Percentiles rank a stretch among this genome's conserved stretches.
These are phyloP conservation scores for Heliothis subflexa DNA, from an alignment of 1,140 invertebrate genomes.

Conservation along the genomic window DNA sequence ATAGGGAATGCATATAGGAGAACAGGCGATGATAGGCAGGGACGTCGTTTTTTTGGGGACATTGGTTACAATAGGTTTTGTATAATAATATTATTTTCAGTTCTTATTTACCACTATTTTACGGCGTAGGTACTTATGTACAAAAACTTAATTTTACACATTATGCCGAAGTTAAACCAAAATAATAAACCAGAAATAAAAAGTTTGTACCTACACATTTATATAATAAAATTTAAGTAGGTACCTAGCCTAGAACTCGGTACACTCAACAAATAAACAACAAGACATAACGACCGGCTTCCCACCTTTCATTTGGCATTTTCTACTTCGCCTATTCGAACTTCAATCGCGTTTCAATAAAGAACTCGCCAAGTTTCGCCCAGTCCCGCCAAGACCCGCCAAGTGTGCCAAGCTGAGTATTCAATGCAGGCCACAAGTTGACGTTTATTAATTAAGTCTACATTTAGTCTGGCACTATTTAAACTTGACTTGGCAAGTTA, in stretches of 20 bases:
- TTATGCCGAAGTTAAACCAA: no score
- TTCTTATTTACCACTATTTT: no score
- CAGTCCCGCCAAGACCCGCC: conserved; percentile 5
- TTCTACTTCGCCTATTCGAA: conserved; percentile 29
- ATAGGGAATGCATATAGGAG: no score
- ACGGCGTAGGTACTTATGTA: no score
- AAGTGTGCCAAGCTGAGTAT: conserved; percentile 28
- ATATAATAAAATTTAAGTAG: neutral
- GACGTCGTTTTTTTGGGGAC: no score
- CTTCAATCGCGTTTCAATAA: conserved; percentile 15
- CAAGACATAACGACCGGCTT: neutral
- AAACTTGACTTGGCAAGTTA: conserved; percentile 24
- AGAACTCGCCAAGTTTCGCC: conserved; percentile 20
- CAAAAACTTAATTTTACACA: no score
- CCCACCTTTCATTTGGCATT: conserved; percentile 11
- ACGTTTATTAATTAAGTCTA: conserved; percentile 33
- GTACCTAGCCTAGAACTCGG: neutral
- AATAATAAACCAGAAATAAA: no score
- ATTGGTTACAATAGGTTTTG: no score
- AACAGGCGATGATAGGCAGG: no score
- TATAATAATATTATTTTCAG: no score
- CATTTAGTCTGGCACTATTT: conserved; percentile 23
- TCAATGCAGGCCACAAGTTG: conserved; percentile 10
- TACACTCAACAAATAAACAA: neutral
- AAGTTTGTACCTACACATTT: no score